Conservation (phyloP, 1,140 invertebrate genomes). For the Caenorhabditis inopinata region DNA sequence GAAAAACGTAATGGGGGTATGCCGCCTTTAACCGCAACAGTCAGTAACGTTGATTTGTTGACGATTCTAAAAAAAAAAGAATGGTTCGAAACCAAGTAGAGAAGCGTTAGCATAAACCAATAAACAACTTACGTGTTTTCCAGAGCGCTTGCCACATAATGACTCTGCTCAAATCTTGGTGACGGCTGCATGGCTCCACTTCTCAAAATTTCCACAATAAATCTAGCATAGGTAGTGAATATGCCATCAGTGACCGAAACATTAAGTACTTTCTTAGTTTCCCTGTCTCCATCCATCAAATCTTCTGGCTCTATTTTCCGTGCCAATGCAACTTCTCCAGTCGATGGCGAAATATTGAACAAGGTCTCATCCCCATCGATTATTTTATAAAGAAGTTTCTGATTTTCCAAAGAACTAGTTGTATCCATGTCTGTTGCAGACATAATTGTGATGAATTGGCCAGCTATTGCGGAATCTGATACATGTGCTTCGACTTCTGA, state of each 20-base stretch:
- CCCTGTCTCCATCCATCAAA: neutral
- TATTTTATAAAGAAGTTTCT: slow-evolving; percentile 51
- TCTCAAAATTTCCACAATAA: slow-evolving; percentile 45
- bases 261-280: slow-evolving; percentile 48
- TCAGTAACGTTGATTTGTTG: slow-evolving; percentile 52
- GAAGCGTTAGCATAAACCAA: neutral
- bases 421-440: slow-evolving; percentile 59
- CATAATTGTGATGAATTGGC: slow-evolving; percentile 58
- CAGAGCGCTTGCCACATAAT: slow-evolving; percentile 51
- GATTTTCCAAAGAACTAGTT: slow-evolving; percentile 38
- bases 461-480: slow-evolving; percentile 34
- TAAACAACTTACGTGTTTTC: slow-evolving; percentile 51
- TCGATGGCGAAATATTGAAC: slow-evolving; percentile 54
- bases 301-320: slow-evolving; percentile 25
- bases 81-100: neutral
- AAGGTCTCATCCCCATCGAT: slow-evolving; percentile 60
- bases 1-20: slow-evolving; percentile 49
- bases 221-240: slow-evolving; percentile 44
- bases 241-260: slow-evolving; percentile 61
- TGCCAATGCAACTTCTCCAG: slow-evolving; percentile 45
- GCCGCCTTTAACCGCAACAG: slow-evolving; percentile 51
- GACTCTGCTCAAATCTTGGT: slow-evolving; percentile 57
- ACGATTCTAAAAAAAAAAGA: slow-evolving; percentile 39
- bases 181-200: slow-evolving; percentile 35
- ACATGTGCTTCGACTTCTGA: slow-evolving; percentile 71